A percentile compares a stretch with the other conserved stretches of the same genome.
phyloP scores from a whole-genome alignment of 2,888 invertebrate species.

The Blomia tropicalis region DNA sequence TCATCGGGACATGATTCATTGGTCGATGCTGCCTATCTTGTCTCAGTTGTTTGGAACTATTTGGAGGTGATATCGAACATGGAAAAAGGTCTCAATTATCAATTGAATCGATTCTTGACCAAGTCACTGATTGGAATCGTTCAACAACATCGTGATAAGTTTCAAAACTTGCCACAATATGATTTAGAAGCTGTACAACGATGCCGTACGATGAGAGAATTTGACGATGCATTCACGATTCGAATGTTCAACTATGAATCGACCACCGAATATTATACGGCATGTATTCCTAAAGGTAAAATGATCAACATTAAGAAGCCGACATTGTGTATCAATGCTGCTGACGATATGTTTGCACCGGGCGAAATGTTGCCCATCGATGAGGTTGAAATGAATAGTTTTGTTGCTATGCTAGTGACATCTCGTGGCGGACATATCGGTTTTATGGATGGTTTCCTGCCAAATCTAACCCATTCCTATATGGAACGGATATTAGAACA shows the following conservation, averaged over 20 bases:
- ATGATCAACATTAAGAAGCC: slow-evolving; percentile 56
- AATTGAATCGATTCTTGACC: slow-evolving; percentile 58
- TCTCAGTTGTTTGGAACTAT: slow-evolving; percentile 29
- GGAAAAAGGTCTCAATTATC: slow-evolving; percentile 51
- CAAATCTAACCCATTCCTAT: slow-evolving; percentile 24
- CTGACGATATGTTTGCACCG: slow-evolving; percentile 78
- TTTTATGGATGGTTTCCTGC: slow-evolving; percentile 52
- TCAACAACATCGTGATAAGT: slow-evolving; percentile 32
- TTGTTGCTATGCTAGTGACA: slow-evolving; percentile 54
- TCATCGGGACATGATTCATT: slow-evolving; percentile 39
- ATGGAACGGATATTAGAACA: slow-evolving; percentile 29
- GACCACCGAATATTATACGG: slow-evolving; percentile 61
- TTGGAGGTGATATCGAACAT: slow-evolving; percentile 41
- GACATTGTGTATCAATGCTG: slow-evolving; percentile 62
- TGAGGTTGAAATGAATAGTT: slow-evolving; percentile 45
- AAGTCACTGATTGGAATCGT: slow-evolving; percentile 35
- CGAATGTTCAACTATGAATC: slow-evolving; percentile 65
- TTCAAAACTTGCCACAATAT: slow-evolving; percentile 20
- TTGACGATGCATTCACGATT: slow-evolving; percentile 67
- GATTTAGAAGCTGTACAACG: slow-evolving; percentile 35
- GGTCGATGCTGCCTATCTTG: slow-evolving; percentile 28
- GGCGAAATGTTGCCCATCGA: slow-evolving; percentile 51
- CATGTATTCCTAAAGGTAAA: slow-evolving; percentile 54
- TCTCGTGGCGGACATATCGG: slow-evolving; percentile 67
- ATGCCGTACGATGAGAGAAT: slow-evolving; percentile 57